A percentile compares a stretch with the other conserved stretches of the same genome.
phyloP scores from a whole-genome alignment of 2,888 invertebrate species.

The Andrena dorsata region DNA sequence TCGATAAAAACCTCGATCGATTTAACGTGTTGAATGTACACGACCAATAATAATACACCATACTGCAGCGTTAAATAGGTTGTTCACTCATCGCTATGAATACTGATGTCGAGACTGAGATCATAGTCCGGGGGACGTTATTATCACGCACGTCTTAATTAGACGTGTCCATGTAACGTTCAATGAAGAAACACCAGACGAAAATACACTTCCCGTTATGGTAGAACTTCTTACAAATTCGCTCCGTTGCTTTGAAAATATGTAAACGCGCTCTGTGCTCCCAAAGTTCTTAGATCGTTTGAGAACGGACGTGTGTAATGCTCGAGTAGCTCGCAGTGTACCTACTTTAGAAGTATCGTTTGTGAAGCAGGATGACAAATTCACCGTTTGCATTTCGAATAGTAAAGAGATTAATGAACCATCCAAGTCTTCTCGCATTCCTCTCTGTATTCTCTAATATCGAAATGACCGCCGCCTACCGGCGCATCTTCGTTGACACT shows the following conservation, averaged over 20 bases:
- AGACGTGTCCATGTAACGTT: constrained; percentile 30
- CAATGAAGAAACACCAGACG: not conserved
- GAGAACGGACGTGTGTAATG: not conserved
- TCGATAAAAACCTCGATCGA: constrained; percentile 5
- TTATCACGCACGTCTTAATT: constrained; percentile 41
- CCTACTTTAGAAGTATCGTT: not conserved
- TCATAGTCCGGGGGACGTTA: constrained; percentile 28
- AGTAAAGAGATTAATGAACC: not conserved
- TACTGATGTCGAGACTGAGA: constrained; percentile 8
- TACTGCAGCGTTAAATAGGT: not conserved
- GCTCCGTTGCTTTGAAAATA: not conserved
- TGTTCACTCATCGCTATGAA: constrained; percentile 39
- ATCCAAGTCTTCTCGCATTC: not conserved
- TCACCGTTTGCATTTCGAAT: not conserved
- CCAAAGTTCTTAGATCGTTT: not conserved
- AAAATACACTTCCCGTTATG: constrained; percentile 36
- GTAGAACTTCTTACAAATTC: not conserved
- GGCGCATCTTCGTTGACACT: not conserved
- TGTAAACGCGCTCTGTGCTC: not conserved
- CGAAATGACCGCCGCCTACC: not conserved
- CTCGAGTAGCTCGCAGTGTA: not conserved
- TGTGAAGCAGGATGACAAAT: not conserved
- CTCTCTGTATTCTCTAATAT: not conserved
- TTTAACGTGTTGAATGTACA: constrained; percentile 1
- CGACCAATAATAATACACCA: not conserved